Percentiles rank a stretch among this genome's conserved stretches.
phyloP scores from a whole-genome alignment of 2,113 vertebrate species.

The Choloepus hoffmanni region DNA sequence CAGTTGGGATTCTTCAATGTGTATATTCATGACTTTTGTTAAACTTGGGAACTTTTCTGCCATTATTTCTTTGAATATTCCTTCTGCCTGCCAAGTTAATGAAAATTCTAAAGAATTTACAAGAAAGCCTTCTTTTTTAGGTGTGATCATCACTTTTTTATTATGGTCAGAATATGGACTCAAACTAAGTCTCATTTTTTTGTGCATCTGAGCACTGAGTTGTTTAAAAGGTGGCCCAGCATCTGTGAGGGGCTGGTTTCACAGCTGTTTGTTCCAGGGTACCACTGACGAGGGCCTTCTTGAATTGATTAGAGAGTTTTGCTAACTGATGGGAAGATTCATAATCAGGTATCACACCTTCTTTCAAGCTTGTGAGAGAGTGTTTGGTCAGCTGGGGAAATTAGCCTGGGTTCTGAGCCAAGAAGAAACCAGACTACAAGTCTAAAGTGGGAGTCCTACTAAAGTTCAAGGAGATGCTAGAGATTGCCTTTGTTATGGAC shows the following conservation, averaged over 20 bases:
- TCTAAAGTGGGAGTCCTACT: not conserved
- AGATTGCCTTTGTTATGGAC: not conserved
- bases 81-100: conserved; percentile 44
- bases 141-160: not conserved
- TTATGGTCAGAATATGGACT: not conserved
- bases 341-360: not conserved
- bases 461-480: not conserved
- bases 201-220: not conserved
- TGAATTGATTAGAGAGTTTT: not conserved
- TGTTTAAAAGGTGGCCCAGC: not conserved
- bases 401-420: not conserved
- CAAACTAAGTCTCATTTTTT: not conserved
- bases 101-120: conserved; percentile 51
- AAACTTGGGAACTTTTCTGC: no score
- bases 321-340: not conserved
- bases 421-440: not conserved
- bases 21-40: no score
- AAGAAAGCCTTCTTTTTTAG: not conserved
- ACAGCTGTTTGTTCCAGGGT: not conserved
- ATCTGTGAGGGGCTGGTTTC: not conserved
- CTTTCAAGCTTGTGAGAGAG: not conserved
- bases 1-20: no score
- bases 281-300: not conserved
- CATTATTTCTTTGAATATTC: no score
- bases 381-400: not conserved